These are phyloP conservation scores for Xenops minutus DNA, from an alignment of 2,797 vertebrate genomes.

Conservation along the genomic window DNA sequence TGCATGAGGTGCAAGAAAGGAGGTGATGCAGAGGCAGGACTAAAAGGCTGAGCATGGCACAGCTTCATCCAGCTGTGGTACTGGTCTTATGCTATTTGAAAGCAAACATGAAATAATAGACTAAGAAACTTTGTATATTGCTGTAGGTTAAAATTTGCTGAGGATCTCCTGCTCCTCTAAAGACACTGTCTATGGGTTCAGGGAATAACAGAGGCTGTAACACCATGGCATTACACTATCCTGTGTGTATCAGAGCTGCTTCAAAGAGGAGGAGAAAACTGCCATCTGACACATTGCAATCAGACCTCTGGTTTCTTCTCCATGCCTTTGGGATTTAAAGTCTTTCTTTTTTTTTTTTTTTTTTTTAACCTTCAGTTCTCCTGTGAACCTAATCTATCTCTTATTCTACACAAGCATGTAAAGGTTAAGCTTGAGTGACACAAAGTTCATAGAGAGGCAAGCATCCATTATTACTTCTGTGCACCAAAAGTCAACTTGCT, in stretches of 20 bases:
- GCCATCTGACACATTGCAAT: constrained; percentile 9
- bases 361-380: constrained; percentile 22
- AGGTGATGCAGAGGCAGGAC: neutral
- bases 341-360: neutral
- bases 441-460: constrained; percentile 22
- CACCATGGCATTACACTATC: neutral
- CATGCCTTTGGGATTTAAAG: constrained; percentile 30
- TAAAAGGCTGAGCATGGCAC: neutral
- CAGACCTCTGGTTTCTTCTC: constrained; percentile 38
- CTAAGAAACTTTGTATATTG: neutral
- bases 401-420: constrained; percentile 41
- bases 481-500: constrained; percentile 7
- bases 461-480: constrained; percentile 38
- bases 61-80: neutral
- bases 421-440: constrained; percentile 58
- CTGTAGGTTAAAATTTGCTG: neutral
- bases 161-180: neutral
- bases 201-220: constrained; percentile 4
- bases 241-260: neutral
- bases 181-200: neutral
- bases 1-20: neutral
- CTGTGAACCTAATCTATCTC: constrained; percentile 32
- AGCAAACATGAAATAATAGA: neutral
- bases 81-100: neutral
- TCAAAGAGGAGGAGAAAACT: constrained; percentile 21